Evolutionary conservation across 1,140 invertebrate genomes (phyloP).

Genomic region (Lamellibrachia luymesi): DNA sequence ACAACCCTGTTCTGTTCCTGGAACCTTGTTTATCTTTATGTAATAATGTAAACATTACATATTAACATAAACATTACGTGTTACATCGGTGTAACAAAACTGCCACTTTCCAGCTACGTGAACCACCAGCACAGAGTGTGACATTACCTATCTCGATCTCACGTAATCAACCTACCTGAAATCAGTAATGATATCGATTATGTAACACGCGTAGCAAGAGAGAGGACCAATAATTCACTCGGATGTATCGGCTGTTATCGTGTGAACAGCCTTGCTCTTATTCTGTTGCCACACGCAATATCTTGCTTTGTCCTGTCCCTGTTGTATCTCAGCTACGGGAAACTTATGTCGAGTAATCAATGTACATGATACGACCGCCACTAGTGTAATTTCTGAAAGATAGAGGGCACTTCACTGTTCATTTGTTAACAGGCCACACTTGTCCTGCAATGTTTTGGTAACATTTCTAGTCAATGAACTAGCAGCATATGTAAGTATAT

Average conservation of each 20-base stretch:
- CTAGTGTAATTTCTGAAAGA: not conserved
- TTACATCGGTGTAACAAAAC: not conserved
- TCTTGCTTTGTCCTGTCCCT: not conserved
- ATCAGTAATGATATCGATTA: not conserved
- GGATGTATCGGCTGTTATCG: not conserved
- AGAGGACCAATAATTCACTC: not conserved
- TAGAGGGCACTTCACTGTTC: not conserved
- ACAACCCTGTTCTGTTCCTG: not conserved
- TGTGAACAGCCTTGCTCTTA: not conserved
- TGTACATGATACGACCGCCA: not conserved
- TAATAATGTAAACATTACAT: not conserved
- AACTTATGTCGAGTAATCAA: not conserved
- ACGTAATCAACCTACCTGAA: not conserved
- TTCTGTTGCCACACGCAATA: not conserved
- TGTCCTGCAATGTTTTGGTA: too few species aligned
- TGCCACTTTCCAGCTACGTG: not conserved
- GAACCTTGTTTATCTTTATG: not conserved
- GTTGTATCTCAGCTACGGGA: not conserved
- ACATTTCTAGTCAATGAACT: too few species aligned
- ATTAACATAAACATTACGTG: too few species aligned
- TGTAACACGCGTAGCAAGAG: not conserved
- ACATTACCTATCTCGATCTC: not conserved
- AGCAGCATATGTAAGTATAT: too few species aligned
- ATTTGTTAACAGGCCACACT: not conserved
- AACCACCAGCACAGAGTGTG: not conserved